phyloP scores from a whole-genome alignment of 2,888 invertebrate species.

The Leptopilina syphax region DNA sequence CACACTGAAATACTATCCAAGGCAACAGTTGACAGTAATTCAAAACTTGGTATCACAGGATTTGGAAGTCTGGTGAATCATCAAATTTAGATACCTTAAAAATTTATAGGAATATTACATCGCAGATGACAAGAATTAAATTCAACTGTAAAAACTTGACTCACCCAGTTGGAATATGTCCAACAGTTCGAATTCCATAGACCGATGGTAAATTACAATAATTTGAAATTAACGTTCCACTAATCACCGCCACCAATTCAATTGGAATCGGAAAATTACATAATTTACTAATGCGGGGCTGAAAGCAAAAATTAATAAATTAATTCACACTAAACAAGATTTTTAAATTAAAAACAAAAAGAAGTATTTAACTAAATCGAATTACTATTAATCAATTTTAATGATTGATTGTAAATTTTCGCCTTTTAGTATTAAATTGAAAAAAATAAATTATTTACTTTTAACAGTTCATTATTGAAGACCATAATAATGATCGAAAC shows the following conservation, averaged over 20 bases:
- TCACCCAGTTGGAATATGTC: slow-evolving; percentile 84
- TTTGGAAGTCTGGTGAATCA: slow-evolving; percentile 79
- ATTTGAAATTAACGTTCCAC: slow-evolving; percentile 83
- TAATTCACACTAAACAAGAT: neutral
- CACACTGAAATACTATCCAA: slow-evolving; percentile 81
- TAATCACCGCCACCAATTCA: slow-evolving; percentile 85
- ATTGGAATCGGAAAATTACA: slow-evolving; percentile 85
- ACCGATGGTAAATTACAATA: slow-evolving; percentile 78
- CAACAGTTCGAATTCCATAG: slow-evolving; percentile 81
- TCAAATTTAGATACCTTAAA: slow-evolving; percentile 61
- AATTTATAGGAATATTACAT: slow-evolving; percentile 61
- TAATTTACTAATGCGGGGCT: slow-evolving; percentile 80
- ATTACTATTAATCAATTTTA: too few relatives aligned
- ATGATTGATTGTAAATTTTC: neutral
- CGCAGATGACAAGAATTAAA: slow-evolving; percentile 50
- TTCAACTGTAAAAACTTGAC: slow-evolving; percentile 54
- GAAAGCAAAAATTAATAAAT: slow-evolving; percentile 60
- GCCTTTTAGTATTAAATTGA: too few relatives aligned
- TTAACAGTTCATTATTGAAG: slow-evolving; percentile 82
- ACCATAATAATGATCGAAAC: slow-evolving; percentile 81
- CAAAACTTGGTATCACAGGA: slow-evolving; percentile 80
- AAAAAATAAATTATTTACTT: slow-evolving; percentile 76
- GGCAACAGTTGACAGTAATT: slow-evolving; percentile 79
- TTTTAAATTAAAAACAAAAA: neutral
- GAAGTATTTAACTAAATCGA: too few relatives aligned